Base-by-base conservation (phyloP, 2,113 vertebrate genomes). In the Gymnocephalus cernua region DNA sequence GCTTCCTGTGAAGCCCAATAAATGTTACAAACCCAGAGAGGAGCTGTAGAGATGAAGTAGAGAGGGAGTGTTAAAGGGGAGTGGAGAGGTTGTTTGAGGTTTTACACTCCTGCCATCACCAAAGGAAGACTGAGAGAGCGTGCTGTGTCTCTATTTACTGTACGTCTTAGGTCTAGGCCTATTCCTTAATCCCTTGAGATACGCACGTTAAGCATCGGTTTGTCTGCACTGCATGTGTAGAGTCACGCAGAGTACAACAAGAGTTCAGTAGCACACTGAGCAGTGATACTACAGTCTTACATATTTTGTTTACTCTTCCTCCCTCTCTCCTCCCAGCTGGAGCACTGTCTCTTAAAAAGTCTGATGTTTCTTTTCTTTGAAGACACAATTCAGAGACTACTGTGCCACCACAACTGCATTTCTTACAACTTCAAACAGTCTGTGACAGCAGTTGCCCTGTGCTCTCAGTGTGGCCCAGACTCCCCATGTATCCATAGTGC, bases 1-100 rank as follows among this genome's bases (percentile, higher is more conserved):
- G 88, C 38, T 84, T 85, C 75, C 82, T 70, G 51, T 84, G 73
- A 80, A 88, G 76, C 61, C 81, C 75, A 81, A 63, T 84, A 77
- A 69, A 79, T 70, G 83, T 19, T 79, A 82, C 67, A 77, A 70
- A 88, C 73, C 77, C 82, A 56, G 61, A 53, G 82, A 82, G 62
- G 68, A 71, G 54, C 35, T 29, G 71, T 15, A 38, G 76, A 86
- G 82, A 83, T n/a, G 44, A 57, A 79, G 45, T 18, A 11, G 41
- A 38, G 23, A 38, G 35, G 27, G 51, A 73, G 72, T 12, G 72
- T 27, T 14, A 4, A 65, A 59, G 19, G 51, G 27, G 27, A 74
- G 70, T 66, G 27, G 23, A 57, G 76, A 63, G 69, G 83, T 53
- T 86, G 84, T 89, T 77, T 81, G 67, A 89, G 86, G 59, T 69